Conservation (phyloP, 2,888 invertebrate species). For the Tetanocera ferruginea region DNA sequence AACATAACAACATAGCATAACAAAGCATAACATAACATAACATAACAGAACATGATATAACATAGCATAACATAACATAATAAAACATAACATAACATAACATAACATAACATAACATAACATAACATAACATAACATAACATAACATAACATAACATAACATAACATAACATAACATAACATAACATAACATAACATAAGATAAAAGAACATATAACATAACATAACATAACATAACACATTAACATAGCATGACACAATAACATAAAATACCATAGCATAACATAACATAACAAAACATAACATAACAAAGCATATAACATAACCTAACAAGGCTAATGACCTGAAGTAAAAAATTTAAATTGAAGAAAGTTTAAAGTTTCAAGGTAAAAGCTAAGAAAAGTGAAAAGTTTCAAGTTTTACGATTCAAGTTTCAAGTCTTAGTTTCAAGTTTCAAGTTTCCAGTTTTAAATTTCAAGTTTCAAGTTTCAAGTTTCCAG, state of each 20-base stretch:
- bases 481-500: too few relatives aligned
- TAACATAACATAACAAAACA: neutral
- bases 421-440: too few relatives aligned
- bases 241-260: neutral
- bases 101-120: neutral
- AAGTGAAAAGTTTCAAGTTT: too few relatives aligned
- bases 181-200: neutral
- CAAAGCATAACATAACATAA: neutral
- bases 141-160: neutral
- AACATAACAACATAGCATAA: too few relatives aligned
- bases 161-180: conserved; percentile 1
- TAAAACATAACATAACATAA: conserved; percentile 2
- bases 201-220: neutral
- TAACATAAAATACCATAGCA: neutral
- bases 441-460: too few relatives aligned
- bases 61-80: neutral
- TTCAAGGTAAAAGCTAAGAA: too few relatives aligned
- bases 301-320: neutral
- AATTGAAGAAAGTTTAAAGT: too few relatives aligned
- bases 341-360: too few relatives aligned
- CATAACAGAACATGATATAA: neutral
- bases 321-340: too few relatives aligned
- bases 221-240: neutral
- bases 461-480: too few relatives aligned
- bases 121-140: neutral